Evolutionary conservation across 2,888 invertebrate genomes (phyloP), one percentile per base, ranked within the genome.

Genomic region (Mimas tiliae): DNA sequence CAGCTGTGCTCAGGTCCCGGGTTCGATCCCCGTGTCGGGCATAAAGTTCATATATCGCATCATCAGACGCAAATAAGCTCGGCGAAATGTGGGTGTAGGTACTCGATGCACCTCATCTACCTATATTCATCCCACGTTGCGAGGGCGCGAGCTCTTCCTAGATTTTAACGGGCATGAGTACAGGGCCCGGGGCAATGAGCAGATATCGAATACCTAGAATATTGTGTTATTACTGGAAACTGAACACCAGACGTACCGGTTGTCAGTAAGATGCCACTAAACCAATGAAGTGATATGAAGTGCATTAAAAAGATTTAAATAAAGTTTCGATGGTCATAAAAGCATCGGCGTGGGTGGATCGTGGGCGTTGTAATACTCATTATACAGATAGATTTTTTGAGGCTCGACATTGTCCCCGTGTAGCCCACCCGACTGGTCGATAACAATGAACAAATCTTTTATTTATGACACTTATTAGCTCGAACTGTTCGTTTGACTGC

Each of bases 391-490:
- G 6, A 48, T 65, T 48, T 65, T 48, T 65, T 50, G n/a, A 16
- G 19, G 47, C 47, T 14, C 42, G 27, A 34, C 65, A 55, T 65
- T 34, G 48, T 62, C 14, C 55, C 16, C 34, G 34, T 19, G 47
- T 67, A 19, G 47, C 66, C 68, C 69, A 70, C 69, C 69, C 69
- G 68, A 67, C 70, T 67, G 64, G 68, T 51, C 65, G 66, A 68
- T 66, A 65, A 70, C 69, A 70, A 72, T 68, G 55, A 33, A 63
- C 21, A 65, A 34, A 52, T 67, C 34, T 58, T 53, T 58, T 11
- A 50, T 65, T 67, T 68, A 71, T 66, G 47, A 66, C 64, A 55
- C 63, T 11, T 50, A 58, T 58, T 58, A 58, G 12, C 12, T 12
- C 6, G 12, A 16, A 11, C 58, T 58, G 38, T 58, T 58, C 42